phyloP scores from a whole-genome alignment of 2,888 invertebrate genomes.

The Mesoligia furuncula region DNA sequence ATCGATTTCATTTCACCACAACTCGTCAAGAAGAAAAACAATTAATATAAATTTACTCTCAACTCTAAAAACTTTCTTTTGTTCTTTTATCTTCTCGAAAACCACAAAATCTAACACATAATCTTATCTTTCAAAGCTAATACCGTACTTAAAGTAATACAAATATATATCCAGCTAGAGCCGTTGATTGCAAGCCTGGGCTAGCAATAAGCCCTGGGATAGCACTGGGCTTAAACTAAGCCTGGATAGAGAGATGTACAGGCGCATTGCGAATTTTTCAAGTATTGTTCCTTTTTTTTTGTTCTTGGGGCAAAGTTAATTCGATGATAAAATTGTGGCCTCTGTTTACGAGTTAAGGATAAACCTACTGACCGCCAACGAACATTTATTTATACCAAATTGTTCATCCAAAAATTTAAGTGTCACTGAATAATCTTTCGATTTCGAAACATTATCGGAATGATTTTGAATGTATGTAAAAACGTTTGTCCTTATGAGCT shows the following conservation, averaged over 20 bases:
- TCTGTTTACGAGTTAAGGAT: slow-evolving; percentile 7
- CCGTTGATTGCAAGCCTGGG: slow-evolving; percentile 65
- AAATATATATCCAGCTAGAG: slow-evolving; percentile 55
- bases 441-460: not conserved
- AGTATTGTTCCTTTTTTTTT: slow-evolving; percentile 28
- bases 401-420: not conserved
- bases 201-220: slow-evolving; percentile 60
- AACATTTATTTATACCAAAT: not conserved
- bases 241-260: slow-evolving; percentile 47
- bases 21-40: not conserved
- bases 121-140: slow-evolving; percentile 38
- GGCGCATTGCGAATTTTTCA: slow-evolving; percentile 55
- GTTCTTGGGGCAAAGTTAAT: slow-evolving; percentile 20
- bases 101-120: slow-evolving; percentile 5
- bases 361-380: not conserved
- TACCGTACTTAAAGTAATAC: slow-evolving; percentile 42
- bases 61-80: not conserved
- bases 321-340: slow-evolving; percentile 37
- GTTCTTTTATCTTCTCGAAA: not conserved
- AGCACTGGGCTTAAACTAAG: slow-evolving; percentile 59
- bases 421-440: not conserved
- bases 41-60: not conserved
- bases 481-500: not conserved
- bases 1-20: not conserved
- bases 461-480: not conserved